These are phyloP conservation scores for Spicauda simplicius DNA, from an alignment of 2,888 invertebrate genomes.

Conservation along the genomic window DNA sequence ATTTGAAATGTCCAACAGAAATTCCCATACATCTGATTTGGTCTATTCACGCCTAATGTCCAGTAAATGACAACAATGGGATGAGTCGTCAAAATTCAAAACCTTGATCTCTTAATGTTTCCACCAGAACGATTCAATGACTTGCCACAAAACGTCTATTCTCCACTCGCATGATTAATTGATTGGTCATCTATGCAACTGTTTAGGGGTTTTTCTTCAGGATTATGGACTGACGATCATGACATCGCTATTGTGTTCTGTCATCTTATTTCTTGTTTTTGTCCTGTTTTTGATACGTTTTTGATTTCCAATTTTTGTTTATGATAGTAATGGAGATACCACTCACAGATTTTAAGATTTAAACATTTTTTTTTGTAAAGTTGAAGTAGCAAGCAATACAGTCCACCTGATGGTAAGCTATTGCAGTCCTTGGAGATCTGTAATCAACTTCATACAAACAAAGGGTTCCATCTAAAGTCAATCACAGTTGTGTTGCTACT, in stretches of 20 bases:
- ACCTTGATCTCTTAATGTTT: slow-evolving; percentile 48
- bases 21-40: slow-evolving; percentile 59
- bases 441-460: too few relatives aligned
- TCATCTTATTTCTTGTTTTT: background rate
- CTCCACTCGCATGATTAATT: slow-evolving; percentile 30
- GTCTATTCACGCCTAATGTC: slow-evolving; percentile 52
- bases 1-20: slow-evolving; percentile 36
- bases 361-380: too few relatives aligned
- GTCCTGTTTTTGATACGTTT: background rate
- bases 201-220: slow-evolving; percentile 30
- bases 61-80: slow-evolving; percentile 48
- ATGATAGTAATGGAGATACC: too few relatives aligned
- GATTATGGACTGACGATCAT: slow-evolving; percentile 6
- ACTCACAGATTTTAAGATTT: too few relatives aligned
- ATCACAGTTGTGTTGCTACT: too few relatives aligned
- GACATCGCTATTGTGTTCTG: background rate
- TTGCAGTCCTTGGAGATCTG: too few relatives aligned
- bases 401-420: too few relatives aligned
- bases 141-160: slow-evolving; percentile 59
- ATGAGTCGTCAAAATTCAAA: slow-evolving; percentile 31
- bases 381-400: too few relatives aligned
- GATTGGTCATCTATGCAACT: slow-evolving; percentile 32
- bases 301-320: background rate
- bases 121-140: slow-evolving; percentile 54
- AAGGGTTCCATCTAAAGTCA: too few relatives aligned